phyloP scores from a whole-genome alignment of 2,888 invertebrate genomes.

The Biston stratarius region DNA sequence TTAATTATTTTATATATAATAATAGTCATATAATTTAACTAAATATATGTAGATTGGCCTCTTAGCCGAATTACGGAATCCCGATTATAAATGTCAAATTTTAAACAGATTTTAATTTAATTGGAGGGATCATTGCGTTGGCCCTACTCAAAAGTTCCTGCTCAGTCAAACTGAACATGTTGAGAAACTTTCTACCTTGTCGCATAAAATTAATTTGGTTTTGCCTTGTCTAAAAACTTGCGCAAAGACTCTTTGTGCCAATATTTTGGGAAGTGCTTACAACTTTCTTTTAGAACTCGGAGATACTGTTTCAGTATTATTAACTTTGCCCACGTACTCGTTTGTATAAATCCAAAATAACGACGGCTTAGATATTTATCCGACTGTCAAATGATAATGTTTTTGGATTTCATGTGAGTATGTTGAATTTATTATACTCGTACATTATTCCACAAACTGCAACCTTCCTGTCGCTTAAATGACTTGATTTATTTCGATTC shows the following conservation, averaged over 20 bases:
- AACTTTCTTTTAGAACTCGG: not conserved
- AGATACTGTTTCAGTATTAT: not conserved
- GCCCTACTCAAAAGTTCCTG: slow-evolving; percentile 9
- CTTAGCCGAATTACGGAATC: not conserved
- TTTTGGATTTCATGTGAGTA: too few species aligned
- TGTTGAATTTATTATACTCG: too few species aligned
- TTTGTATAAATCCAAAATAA: not conserved
- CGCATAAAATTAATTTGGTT: slow-evolving; percentile 16
- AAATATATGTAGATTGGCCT: not conserved
- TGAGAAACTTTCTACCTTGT: slow-evolving; percentile 20
- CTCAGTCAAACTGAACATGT: slow-evolving; percentile 14
- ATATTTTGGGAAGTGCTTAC: slow-evolving; percentile 4
- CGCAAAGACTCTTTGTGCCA: not conserved
- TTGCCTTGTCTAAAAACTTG: slow-evolving; percentile 12
- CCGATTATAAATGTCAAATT: not conserved
- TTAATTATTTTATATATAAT: too few species aligned
- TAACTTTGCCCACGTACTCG: not conserved
- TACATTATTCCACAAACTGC: too few species aligned
- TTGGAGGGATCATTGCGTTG: slow-evolving; percentile 9
- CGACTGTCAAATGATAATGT: too few species aligned
- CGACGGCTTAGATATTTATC: too few species aligned
- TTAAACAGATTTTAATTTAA: slow-evolving; percentile 6
- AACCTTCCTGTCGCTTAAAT: too few species aligned
- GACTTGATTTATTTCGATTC: too few species aligned
- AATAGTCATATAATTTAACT: too few species aligned